Percentiles rank a stretch among this genome's conserved stretches.
These are phyloP conservation scores for Microchrysa polita DNA, from an alignment of 2,888 invertebrate genomes.

Conservation along the genomic window DNA sequence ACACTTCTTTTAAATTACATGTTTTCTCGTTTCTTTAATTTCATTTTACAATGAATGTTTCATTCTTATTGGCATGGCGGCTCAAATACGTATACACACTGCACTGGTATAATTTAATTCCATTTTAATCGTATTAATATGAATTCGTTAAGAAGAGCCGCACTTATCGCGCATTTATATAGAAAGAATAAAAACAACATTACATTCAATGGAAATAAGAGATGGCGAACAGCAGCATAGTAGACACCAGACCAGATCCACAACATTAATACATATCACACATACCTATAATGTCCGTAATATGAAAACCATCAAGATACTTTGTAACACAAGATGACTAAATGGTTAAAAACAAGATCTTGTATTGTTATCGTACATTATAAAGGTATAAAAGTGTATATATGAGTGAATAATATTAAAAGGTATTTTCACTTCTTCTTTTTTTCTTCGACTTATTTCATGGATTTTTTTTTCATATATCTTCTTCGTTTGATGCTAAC, in stretches of 20 bases:
- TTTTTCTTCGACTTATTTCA: no score
- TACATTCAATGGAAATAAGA: background rate
- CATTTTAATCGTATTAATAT: constrained; percentile 38
- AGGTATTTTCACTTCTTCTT: constrained; percentile 21
- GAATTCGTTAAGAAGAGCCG: constrained; percentile 42
- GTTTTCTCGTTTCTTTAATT: constrained; percentile 1
- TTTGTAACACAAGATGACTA: constrained; percentile 41
- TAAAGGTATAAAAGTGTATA: no score
- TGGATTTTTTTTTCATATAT: no score
- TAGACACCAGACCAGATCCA: background rate
- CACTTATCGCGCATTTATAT: constrained; percentile 10
- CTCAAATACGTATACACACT: no score
- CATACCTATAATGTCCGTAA: no score
- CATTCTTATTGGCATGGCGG: background rate
- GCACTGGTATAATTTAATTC: constrained; percentile 44
- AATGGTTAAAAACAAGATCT: constrained; percentile 32
- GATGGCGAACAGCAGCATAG: background rate
- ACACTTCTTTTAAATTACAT: no score
- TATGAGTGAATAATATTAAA: no score
- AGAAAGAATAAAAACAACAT: background rate
- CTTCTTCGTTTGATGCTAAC: no score
- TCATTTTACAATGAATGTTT: constrained; percentile 4
- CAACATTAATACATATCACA: no score
- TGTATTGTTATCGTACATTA: constrained; percentile 23
- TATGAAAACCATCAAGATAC: background rate